Evolutionary conservation across 2,113 vertebrate species (phyloP).

Genomic region (Bubo bubo): DNA sequence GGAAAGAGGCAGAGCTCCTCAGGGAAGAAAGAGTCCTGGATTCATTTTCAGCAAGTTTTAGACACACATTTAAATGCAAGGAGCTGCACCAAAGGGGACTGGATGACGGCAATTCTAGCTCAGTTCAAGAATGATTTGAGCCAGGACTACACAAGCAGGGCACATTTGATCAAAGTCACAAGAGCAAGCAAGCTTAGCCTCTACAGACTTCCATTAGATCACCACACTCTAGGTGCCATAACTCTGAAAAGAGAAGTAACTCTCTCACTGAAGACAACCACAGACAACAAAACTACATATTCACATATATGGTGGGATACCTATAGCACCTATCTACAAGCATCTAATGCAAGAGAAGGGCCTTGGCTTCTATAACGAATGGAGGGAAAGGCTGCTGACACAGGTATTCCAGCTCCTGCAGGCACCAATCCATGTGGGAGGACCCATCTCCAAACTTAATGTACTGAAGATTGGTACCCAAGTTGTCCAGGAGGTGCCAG

Average conservation of each 20-base stretch:
- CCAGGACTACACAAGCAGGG: background rate
- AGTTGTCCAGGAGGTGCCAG: background rate
- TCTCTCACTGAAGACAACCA: background rate
- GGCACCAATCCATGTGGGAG: accelerated
- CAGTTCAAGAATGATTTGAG: accelerated
- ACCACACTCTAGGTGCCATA: background rate
- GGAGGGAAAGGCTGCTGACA: background rate
- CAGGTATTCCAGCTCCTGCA: background rate
- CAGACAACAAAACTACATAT: background rate
- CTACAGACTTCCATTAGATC: background rate
- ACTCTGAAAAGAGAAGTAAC: background rate
- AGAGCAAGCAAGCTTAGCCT: background rate
- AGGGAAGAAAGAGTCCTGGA: background rate
- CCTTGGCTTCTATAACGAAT: accelerated
- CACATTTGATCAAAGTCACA: background rate
- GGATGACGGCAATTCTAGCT: background rate
- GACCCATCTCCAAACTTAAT: background rate
- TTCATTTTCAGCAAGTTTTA: background rate
- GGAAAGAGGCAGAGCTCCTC: background rate
- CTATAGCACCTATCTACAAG: background rate
- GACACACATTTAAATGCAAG: background rate
- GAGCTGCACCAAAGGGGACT: background rate
- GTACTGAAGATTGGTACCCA: background rate
- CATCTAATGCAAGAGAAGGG: accelerated
- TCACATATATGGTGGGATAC: accelerated